Evolutionary conservation across 2,888 invertebrate genomes (phyloP).

Genomic region (Idaea biselata): DNA sequence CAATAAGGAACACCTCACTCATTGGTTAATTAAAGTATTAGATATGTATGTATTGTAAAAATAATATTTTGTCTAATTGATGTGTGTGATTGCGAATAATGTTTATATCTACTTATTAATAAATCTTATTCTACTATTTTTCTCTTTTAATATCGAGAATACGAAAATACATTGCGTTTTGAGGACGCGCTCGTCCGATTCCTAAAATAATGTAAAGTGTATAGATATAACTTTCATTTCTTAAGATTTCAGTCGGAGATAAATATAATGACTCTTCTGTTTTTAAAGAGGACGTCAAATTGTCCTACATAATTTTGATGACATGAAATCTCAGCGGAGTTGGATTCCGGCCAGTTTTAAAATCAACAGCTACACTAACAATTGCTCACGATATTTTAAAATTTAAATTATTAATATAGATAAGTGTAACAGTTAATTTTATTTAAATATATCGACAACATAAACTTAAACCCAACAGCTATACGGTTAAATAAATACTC

Average conservation of each 20-base stretch:
- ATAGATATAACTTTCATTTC: constrained; percentile 49
- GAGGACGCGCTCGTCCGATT: constrained; percentile 30
- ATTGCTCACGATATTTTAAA: constrained; percentile 50
- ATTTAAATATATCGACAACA: constrained; percentile 25
- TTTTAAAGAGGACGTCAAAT: constrained; percentile 72
- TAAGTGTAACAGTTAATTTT: constrained; percentile 10
- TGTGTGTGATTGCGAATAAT: constrained; percentile 74
- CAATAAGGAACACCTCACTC: constrained; percentile 47
- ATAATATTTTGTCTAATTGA: constrained; percentile 73
- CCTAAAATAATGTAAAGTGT: constrained; percentile 48
- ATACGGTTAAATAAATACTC: not conserved
- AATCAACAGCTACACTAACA: constrained; percentile 52
- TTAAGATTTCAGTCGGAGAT: constrained; percentile 59
- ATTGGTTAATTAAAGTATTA: constrained; percentile 62
- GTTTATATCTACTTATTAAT: constrained; percentile 78
- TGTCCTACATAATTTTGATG: constrained; percentile 75
- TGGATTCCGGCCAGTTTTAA: constrained; percentile 56
- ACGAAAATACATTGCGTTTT: constrained; percentile 19
- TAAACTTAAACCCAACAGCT: not conserved
- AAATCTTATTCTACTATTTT: constrained; percentile 72
- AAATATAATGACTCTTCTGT: constrained; percentile 67
- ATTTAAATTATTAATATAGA: constrained; percentile 24
- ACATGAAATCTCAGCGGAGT: constrained; percentile 63
- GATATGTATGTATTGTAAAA: constrained; percentile 73
- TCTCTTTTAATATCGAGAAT: constrained; percentile 30